Base-by-base conservation (phyloP, 2,797 vertebrate species). In the Danio jaintianensis region DNA sequence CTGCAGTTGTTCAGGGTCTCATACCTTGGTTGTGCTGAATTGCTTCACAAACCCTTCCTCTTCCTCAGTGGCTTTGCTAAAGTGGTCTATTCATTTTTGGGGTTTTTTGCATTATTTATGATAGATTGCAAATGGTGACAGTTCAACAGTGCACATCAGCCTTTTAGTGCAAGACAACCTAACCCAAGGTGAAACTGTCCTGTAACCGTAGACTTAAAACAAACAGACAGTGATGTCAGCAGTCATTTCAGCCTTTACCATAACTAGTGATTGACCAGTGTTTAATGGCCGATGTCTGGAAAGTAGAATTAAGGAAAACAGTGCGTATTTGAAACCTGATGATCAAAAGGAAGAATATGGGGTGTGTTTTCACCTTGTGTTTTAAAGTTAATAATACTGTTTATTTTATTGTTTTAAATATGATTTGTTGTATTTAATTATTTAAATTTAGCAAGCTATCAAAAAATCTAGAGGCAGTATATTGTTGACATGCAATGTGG, bases 201-300 rank as follows among this genome's bases (percentile, higher is more conserved):
- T 47, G 50, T 72, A 62, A 52, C 11, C 3, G 6, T 70, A 58
- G 50, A 66, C 47, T 64, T 11, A 72, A 63, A 61, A n/a, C 29
- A 56, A 58, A 50, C 61, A 80, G 64, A 72, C 68, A 70, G 36
- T 71, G 77, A 79, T 79, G 78, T 73, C 78, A 53, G 58, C 78
- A 53, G 48, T 29, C 10, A 63, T 79, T 15, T 53, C 47, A 52
- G 20, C 66, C 47, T 61, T 69, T 29, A 68, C 22, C 10, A 40
- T 38, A 50, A 40, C 45, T 45, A 45, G 15, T n/a, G n/a, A 10
- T 56, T 13, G 63, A 42, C 38, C 1, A 0, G 29, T 18, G 42
- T 73, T 59, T 47, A 36, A 59, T 59, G 18, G 15, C 36, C 6
- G 4, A 43, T 53, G 15, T 64, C 16, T 53, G 66, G 38, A 66